phyloP scores from a whole-genome alignment of 2,113 vertebrate genomes.

The Poecilia latipinna region DNA sequence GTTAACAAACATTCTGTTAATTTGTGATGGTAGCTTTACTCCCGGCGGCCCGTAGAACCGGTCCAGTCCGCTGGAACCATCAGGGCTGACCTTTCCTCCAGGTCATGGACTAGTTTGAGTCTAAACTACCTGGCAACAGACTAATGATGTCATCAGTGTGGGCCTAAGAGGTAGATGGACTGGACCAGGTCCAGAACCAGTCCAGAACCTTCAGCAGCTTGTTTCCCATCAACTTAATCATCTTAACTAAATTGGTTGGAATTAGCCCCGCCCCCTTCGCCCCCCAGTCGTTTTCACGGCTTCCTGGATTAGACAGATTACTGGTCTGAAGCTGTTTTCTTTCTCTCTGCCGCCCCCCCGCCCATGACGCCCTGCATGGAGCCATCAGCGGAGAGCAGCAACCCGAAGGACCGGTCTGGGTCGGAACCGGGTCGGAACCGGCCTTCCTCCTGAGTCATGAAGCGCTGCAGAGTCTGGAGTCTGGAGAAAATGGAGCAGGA shows the following conservation, averaged over 20 bases:
- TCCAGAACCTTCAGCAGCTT: background rate
- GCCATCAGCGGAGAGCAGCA: too few relatives aligned
- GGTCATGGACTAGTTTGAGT: background rate
- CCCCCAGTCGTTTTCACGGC: constrained; percentile 67
- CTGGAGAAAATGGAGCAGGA: too few relatives aligned
- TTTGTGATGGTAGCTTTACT: too few relatives aligned
- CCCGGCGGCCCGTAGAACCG: too few relatives aligned
- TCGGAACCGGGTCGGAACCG: too few relatives aligned
- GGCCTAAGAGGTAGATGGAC: constrained; percentile 35
- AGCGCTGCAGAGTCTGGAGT: too few relatives aligned
- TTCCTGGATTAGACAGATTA: constrained; percentile 80
- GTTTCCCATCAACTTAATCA: constrained; percentile 72
- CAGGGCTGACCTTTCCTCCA: too few relatives aligned
- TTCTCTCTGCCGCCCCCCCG: background rate
- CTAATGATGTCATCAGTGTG: background rate
- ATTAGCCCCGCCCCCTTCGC: constrained; percentile 62
- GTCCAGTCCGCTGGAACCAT: too few relatives aligned
- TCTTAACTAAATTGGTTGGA: constrained; percentile 74
- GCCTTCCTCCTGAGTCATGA: too few relatives aligned
- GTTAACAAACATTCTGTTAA: too few relatives aligned
- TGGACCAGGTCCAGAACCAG: constrained; percentile 42
- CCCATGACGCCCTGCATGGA: too few relatives aligned
- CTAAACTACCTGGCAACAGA: background rate
- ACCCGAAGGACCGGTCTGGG: too few relatives aligned
- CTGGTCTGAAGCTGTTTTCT: constrained; percentile 73